Conservation (phyloP, 2,888 invertebrate species). For the Diarsia rubi region DNA sequence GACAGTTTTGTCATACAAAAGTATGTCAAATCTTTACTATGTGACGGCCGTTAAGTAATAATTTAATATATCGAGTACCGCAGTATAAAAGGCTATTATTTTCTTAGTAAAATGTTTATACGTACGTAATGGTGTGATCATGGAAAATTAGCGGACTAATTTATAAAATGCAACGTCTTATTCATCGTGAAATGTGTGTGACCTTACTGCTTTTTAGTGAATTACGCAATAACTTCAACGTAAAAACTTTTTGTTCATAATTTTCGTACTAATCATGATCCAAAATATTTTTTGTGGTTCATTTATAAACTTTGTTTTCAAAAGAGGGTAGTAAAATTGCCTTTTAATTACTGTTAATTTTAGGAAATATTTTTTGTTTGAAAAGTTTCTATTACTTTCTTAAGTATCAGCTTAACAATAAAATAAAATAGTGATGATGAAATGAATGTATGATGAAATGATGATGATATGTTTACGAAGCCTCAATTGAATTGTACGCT, state of each 20-base stretch:
- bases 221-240: neutral
- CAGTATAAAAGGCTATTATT: neutral
- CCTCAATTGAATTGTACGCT: neutral
- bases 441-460: too few species aligned
- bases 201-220: neutral
- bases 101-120: neutral
- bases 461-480: neutral
- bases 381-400: neutral
- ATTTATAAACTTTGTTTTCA: neutral
- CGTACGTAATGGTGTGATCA: too few species aligned
- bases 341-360: slow-evolving; percentile 12
- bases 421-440: neutral
- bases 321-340: slow-evolving; percentile 10
- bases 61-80: too few species aligned
- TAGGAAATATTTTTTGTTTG: neutral
- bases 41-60: too few species aligned
- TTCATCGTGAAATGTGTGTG: neutral
- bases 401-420: neutral
- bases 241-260: neutral
- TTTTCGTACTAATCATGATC: neutral
- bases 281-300: neutral
- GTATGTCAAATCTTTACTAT: too few species aligned
- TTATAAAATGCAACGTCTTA: neutral
- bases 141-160: neutral
- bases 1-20: too few species aligned